Conservation (phyloP, 2,888 invertebrate species). For the Aleiodes alternator region DNA sequence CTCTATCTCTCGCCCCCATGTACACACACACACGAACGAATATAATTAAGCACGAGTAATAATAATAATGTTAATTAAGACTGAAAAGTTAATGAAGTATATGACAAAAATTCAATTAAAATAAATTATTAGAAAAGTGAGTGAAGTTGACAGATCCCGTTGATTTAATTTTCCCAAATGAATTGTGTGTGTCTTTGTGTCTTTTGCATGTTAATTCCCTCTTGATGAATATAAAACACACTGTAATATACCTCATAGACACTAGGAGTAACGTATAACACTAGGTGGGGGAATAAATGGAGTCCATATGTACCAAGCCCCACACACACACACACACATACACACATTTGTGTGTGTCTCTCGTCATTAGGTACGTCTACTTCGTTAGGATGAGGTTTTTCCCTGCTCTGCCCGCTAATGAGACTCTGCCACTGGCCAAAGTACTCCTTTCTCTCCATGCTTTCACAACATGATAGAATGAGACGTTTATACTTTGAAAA, state of each 20-base stretch:
- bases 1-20: too few species aligned
- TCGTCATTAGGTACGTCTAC: conserved; percentile 69
- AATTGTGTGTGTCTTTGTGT: background rate
- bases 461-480: conserved; percentile 30
- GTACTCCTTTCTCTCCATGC: conserved; percentile 26
- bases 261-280: background rate
- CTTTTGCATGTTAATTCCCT: conserved; percentile 15
- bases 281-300: conserved; percentile 14
- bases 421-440: conserved; percentile 52
- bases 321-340: conserved; percentile 52
- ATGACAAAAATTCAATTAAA: background rate
- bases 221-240: conserved; percentile 35
- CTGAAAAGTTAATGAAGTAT: too few species aligned
- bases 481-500: conserved; percentile 5
- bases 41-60: conserved; percentile 7
- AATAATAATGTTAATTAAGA: background rate
- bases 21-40: too few species aligned
- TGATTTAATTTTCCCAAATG: conserved; percentile 22
- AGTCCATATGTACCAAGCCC: conserved; percentile 53
- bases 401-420: conserved; percentile 66
- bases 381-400: conserved; percentile 69
- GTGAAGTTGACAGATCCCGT: background rate
- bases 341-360: conserved; percentile 48
- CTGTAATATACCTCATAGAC: conserved; percentile 14
- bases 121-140: background rate